Conservation (phyloP, 2,888 invertebrate genomes). For the Dicyrtoma fusca region DNA sequence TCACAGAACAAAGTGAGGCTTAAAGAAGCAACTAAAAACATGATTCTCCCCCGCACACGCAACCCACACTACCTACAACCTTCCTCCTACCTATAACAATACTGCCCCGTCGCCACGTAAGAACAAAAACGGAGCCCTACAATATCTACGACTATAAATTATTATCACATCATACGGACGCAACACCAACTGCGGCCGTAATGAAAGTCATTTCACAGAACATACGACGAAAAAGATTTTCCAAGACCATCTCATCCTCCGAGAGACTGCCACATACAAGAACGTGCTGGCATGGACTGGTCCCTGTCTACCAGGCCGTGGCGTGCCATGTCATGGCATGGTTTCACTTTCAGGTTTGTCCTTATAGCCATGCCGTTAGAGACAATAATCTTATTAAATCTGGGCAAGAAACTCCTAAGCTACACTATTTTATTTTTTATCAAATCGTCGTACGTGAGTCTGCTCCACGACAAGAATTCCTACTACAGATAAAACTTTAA, state of each 20-base stretch:
- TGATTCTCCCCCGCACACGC: not conserved
- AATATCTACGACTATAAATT: not conserved
- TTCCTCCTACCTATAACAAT: no score
- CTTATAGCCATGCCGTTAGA: not conserved
- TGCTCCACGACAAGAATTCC: no score
- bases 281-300: constrained; percentile 10
- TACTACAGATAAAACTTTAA: no score
- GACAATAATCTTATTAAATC: no score
- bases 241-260: constrained; percentile 22
- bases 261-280: constrained; percentile 20
- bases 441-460: no score
- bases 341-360: no score
- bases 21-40: not conserved
- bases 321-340: no score
- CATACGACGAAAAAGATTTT: constrained; percentile 24
- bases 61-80: not conserved
- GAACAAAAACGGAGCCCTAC: no score
- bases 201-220: constrained; percentile 31
- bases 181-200: constrained; percentile 12
- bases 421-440: no score
- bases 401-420: no score
- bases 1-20: not conserved
- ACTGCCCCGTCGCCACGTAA: no score
- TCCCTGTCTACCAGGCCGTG: not conserved
- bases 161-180: constrained; percentile 1